phyloP scores from a whole-genome alignment of 2,113 vertebrate species.

The Trogon surrucura region DNA sequence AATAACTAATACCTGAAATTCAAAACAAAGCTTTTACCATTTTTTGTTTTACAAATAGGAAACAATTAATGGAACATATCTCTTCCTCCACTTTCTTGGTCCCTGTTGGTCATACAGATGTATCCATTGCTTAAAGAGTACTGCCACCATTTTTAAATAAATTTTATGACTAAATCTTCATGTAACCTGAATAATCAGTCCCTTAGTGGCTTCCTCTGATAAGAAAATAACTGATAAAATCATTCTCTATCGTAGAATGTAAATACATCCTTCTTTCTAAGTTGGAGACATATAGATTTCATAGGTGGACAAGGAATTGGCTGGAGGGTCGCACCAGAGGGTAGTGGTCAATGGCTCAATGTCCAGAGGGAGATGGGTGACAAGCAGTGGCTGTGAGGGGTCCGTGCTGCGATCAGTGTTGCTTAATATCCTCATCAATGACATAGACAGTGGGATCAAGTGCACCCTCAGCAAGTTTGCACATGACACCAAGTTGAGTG shows the following conservation, averaged over 20 bases:
- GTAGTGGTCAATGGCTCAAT: no score
- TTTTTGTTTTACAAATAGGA: not conserved
- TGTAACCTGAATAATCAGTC: not conserved
- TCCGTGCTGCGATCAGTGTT: no score
- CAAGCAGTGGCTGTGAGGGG: no score
- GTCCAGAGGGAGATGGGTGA: no score
- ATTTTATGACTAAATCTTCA: not conserved
- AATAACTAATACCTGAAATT: not conserved
- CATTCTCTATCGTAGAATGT: not conserved
- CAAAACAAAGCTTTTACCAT: not conserved
- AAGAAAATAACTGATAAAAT: not conserved
- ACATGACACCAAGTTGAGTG: no score
- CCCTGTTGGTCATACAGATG: not conserved
- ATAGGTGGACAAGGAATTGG: no score
- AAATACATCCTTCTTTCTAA: no score
- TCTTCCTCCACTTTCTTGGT: not conserved
- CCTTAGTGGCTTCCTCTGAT: not conserved
- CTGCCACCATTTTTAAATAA: not conserved
- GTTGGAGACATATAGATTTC: no score
- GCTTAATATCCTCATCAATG: no score
- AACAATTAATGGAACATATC: not conserved
- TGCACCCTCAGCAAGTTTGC: no score
- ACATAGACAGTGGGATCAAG: no score
- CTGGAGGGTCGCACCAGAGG: no score
- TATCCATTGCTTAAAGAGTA: not conserved